Conservation (phyloP, 92 coral and sea anemone genomes). For the Phenganax marumi region DNA sequence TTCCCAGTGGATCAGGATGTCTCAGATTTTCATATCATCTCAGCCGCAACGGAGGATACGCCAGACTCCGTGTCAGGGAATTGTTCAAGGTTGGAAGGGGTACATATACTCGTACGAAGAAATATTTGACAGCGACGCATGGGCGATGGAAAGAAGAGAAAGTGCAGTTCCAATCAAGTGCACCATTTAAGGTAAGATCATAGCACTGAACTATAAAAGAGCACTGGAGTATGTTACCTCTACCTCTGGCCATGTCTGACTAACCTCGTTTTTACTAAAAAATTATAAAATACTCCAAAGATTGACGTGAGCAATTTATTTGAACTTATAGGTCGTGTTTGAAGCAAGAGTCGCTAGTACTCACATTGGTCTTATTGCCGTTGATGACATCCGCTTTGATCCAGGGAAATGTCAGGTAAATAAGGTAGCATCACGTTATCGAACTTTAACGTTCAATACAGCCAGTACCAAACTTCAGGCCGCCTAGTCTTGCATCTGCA, state of each 20-base stretch:
- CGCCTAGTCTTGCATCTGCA: no score
- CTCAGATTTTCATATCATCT: constrained; percentile 3
- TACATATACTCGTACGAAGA: not conserved
- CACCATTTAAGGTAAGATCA: constrained; percentile 1
- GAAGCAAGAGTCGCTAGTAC: not conserved
- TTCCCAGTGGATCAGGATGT: not conserved
- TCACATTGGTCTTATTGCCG: not conserved
- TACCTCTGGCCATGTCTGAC: not conserved
- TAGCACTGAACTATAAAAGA: not conserved
- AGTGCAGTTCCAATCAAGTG: not conserved
- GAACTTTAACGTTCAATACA: no score
- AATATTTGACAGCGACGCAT: not conserved
- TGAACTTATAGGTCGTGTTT: constrained; percentile 8
- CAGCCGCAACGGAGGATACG: not conserved
- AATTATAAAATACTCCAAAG: no score
- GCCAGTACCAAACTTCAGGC: no score
- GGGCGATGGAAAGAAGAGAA: not conserved
- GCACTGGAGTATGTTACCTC: not conserved
- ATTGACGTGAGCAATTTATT: not conserved
- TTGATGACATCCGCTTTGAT: constrained; percentile 24
- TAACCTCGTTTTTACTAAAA: not conserved
- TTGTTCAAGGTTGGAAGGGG: not conserved
- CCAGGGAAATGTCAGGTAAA: not conserved
- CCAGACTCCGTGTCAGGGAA: not conserved
- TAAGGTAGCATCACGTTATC: not conserved